Conservation (phyloP, 1,140 invertebrate species). For the Drosophila bocki region DNA sequence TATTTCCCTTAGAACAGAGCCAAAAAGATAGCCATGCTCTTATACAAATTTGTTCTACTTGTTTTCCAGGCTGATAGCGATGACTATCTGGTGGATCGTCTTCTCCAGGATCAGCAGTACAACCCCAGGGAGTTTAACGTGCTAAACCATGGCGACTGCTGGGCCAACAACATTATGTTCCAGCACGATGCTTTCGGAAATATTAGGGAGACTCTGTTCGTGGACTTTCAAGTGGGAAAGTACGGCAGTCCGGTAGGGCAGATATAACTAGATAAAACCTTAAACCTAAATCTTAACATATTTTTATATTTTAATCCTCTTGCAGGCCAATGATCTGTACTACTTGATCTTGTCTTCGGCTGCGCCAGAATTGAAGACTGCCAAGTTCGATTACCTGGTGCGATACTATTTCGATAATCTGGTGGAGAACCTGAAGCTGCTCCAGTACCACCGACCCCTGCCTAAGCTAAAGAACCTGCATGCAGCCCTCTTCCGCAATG, state of each 20-base stretch:
- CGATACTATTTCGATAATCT: conserved; percentile 77
- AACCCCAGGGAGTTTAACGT: conserved; percentile 87
- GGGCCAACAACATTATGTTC: conserved; percentile 89
- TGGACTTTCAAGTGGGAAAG: conserved; percentile 82
- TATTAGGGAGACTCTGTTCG: conserved; percentile 75
- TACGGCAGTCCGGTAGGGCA: conserved; percentile 71
- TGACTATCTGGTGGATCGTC: conserved; percentile 72
- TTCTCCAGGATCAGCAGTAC: conserved; percentile 67
- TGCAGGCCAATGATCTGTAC: conserved; percentile 72
- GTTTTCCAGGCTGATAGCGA: conserved; percentile 66
- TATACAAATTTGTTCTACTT: neutral
- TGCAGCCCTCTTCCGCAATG: conserved; percentile 65
- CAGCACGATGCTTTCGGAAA: conserved; percentile 84
- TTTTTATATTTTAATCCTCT: too few relatives aligned
- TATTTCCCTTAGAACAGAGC: too few relatives aligned
- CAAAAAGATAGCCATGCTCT: neutral
- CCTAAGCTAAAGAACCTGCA: conserved; percentile 76
- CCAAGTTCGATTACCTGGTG: conserved; percentile 75
- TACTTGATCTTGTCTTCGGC: conserved; percentile 80
- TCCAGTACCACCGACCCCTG: conserved; percentile 78
- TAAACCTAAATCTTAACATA: too few relatives aligned
- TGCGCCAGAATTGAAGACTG: conserved; percentile 61
- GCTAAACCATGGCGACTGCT: conserved; percentile 89
- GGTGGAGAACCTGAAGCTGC: conserved; percentile 69
- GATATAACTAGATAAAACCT: neutral